phyloP scores from a whole-genome alignment of 2,888 invertebrate species.

The Andricus curvator region DNA sequence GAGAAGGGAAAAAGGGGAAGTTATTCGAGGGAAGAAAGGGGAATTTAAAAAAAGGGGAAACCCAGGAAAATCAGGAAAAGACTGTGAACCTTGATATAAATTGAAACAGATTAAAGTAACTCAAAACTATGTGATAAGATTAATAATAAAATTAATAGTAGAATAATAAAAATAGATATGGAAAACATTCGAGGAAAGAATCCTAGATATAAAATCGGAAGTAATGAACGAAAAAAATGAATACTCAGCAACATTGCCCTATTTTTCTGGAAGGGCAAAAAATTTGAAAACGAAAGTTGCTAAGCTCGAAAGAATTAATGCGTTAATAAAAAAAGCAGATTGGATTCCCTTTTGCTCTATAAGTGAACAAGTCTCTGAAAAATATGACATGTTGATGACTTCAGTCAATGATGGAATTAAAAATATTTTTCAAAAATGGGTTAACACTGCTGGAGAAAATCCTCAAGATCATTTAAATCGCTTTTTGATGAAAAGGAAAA shows the following conservation, averaged over 20 bases:
- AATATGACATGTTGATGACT: conserved; percentile 82
- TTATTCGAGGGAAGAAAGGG: no score
- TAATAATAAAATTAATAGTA: neutral
- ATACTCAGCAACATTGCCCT: conserved; percentile 85
- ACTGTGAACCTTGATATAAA: no score
- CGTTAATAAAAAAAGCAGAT: conserved; percentile 85
- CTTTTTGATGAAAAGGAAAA: conserved; percentile 86
- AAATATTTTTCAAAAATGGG: conserved; percentile 81
- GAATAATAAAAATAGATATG: conserved; percentile 81
- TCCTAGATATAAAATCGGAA: conserved; percentile 86
- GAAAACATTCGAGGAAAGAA: conserved; percentile 87
- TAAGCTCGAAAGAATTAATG: conserved; percentile 81
- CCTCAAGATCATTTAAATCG: conserved; percentile 83
- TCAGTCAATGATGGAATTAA: conserved; percentile 81
- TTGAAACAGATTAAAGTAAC: no score
- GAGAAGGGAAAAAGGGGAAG: no score
- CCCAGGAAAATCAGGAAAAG: no score
- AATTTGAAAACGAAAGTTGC: conserved; percentile 85
- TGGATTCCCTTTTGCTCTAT: conserved; percentile 89
- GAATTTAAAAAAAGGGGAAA: no score
- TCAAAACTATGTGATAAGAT: neutral
- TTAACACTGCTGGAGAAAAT: conserved; percentile 82
- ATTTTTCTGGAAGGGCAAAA: conserved; percentile 86
- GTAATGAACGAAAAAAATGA: conserved; percentile 82
- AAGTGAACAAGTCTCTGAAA: conserved; percentile 86